Evolutionary conservation across 2,888 invertebrate genomes (phyloP).

Genomic region (Epiblema foenella): DNA sequence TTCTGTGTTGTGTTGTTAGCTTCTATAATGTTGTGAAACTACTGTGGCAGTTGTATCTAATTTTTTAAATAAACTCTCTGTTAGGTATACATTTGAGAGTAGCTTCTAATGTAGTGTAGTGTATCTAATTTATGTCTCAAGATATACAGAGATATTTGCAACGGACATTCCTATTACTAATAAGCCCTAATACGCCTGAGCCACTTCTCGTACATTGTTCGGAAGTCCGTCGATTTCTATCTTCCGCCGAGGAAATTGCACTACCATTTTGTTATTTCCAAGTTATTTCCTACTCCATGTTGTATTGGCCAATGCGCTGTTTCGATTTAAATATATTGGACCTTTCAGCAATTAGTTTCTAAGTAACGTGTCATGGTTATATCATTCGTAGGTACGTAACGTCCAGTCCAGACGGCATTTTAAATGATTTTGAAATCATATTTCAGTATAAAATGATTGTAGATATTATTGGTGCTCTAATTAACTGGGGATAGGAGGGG

Average conservation of each 20-base stretch:
- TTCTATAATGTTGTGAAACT: no score
- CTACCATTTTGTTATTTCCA: conserved; percentile 25
- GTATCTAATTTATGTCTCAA: not conserved
- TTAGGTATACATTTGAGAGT: no score
- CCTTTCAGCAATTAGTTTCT: not conserved
- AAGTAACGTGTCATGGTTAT: not conserved
- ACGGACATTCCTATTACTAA: conserved; percentile 9
- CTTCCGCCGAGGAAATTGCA: conserved; percentile 35
- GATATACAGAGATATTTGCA: conserved; percentile 9
- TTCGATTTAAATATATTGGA: not conserved
- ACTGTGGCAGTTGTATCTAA: no score
- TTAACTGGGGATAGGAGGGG: no score
- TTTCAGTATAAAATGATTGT: no score
- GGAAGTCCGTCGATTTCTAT: conserved; percentile 33
- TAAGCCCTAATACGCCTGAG: conserved; percentile 16
- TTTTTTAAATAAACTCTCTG: no score
- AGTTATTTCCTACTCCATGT: conserved; percentile 21
- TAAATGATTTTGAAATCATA: no score
- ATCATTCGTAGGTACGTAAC: not conserved
- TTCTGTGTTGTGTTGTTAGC: no score
- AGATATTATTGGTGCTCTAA: no score
- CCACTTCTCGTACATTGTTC: conserved; percentile 17
- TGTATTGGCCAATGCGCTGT: conserved; percentile 2
- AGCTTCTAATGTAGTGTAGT: not conserved
- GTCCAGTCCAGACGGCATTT: no score